Evolutionary conservation across 2,113 vertebrate species (phyloP).

Genomic region (Heterochromis multidens): DNA sequence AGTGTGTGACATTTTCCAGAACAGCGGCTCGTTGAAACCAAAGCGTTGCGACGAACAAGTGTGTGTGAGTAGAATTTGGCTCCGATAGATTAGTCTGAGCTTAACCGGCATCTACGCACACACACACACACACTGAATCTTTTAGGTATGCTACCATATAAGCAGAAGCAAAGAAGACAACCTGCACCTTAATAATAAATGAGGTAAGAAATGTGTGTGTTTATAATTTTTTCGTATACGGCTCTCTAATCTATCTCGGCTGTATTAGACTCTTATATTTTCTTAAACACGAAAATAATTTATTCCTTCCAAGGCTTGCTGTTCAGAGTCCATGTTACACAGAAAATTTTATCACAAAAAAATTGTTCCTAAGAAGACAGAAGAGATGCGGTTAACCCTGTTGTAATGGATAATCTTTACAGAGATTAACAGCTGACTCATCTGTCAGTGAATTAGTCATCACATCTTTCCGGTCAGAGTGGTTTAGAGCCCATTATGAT

Average conservation of each 20-base stretch:
- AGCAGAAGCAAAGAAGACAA: not conserved
- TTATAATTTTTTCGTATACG: not conserved
- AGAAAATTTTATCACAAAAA: not conserved
- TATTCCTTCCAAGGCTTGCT: not conserved
- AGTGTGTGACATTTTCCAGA: slow-evolving; percentile 44
- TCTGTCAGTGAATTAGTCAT: not conserved
- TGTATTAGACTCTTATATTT: not conserved
- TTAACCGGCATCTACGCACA: not conserved
- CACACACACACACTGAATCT: not conserved
- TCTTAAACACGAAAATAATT: not conserved
- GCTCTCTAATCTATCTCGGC: not conserved
- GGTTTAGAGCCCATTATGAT: not conserved
- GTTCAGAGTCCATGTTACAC: not conserved
- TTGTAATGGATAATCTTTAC: not conserved
- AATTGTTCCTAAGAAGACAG: not conserved
- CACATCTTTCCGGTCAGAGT: not conserved
- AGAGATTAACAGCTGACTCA: not conserved
- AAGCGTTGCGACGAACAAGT: not conserved
- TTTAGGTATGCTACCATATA: slow-evolving; percentile 34
- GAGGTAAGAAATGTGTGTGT: not conserved
- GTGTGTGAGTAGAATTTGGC: not conserved
- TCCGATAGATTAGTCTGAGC: slow-evolving; percentile 10
- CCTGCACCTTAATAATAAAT: not conserved
- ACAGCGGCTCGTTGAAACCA: not conserved
- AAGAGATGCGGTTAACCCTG: not conserved